phyloP scores from a whole-genome alignment of 2,113 vertebrate genomes.

The Pogonocichla stellata region DNA sequence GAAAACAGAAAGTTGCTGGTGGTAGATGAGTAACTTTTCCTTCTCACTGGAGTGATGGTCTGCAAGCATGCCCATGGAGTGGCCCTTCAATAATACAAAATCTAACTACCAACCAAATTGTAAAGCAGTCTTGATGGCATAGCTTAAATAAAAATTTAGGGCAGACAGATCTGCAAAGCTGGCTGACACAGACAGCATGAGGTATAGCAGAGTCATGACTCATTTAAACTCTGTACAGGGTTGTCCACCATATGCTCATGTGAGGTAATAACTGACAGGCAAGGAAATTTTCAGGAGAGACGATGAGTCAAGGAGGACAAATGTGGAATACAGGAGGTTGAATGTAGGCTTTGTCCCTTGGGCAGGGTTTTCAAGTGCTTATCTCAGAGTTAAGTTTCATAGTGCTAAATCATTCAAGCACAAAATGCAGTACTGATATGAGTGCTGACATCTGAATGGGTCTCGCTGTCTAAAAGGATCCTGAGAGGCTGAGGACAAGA shows the following conservation, averaged over 20 bases:
- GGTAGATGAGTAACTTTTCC: background rate
- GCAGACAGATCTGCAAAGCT: background rate
- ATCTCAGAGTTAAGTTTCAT: background rate
- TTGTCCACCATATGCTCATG: background rate
- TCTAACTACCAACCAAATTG: background rate
- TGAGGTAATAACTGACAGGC: background rate
- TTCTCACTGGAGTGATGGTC: background rate
- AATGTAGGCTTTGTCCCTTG: background rate
- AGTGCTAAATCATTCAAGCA: background rate
- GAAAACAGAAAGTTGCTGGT: background rate
- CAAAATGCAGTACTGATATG: background rate
- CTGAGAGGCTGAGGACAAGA: background rate
- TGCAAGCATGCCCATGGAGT: rapidly evolving
- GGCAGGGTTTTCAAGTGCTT: background rate
- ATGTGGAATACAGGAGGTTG: background rate
- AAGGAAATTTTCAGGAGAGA: background rate
- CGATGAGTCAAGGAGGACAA: background rate
- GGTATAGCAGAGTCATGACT: background rate
- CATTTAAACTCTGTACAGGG: background rate
- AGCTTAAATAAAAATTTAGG: background rate
- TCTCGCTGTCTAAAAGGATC: background rate
- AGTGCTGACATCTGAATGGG: background rate
- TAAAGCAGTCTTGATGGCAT: background rate
- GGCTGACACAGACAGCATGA: background rate
- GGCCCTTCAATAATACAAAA: background rate